Evolutionary conservation across 2,797 vertebrate genomes (phyloP).

Genomic region (Manis javanica): DNA sequence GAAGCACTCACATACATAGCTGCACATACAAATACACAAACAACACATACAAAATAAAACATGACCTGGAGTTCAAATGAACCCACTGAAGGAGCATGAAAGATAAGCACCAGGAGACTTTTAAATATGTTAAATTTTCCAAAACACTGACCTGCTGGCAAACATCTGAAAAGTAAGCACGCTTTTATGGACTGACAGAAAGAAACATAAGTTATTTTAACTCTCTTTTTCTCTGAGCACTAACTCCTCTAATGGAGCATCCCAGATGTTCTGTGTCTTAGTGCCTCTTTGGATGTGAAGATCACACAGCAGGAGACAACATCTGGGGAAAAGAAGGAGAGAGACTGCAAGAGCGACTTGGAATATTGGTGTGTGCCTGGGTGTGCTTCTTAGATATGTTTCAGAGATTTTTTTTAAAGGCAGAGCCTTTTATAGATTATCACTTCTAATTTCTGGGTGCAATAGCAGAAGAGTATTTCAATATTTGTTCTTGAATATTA

Average conservation of each 20-base stretch:
- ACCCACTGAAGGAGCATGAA: neutral
- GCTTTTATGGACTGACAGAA: slow-evolving; percentile 61
- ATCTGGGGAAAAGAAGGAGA: slow-evolving; percentile 64
- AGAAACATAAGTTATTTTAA: slow-evolving; percentile 63
- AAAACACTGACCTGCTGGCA: slow-evolving; percentile 28
- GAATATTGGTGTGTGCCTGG: neutral
- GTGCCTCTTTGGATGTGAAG: slow-evolving; percentile 73
- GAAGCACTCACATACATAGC: neutral
- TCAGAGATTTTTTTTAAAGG: neutral
- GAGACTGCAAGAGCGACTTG: neutral
- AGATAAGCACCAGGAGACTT: neutral
- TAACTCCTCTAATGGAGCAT: slow-evolving; percentile 50
- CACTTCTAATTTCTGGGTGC: slow-evolving; percentile 40
- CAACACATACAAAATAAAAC: neutral
- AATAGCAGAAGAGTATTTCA: neutral
- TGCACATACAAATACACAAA: neutral
- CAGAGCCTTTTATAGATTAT: slow-evolving; percentile 23
- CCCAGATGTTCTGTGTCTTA: slow-evolving; percentile 73
- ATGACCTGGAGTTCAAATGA: neutral
- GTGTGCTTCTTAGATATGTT: neutral
- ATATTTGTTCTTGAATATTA: slow-evolving; percentile 48
- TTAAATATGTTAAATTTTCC: neutral
- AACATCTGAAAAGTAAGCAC: slow-evolving; percentile 42
- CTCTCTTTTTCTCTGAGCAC: slow-evolving; percentile 45
- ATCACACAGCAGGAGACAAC: slow-evolving; percentile 75